Conservation (phyloP, 37 sponge, comb jelly and placozoan species). For the Aplysina aerophoba region DNA sequence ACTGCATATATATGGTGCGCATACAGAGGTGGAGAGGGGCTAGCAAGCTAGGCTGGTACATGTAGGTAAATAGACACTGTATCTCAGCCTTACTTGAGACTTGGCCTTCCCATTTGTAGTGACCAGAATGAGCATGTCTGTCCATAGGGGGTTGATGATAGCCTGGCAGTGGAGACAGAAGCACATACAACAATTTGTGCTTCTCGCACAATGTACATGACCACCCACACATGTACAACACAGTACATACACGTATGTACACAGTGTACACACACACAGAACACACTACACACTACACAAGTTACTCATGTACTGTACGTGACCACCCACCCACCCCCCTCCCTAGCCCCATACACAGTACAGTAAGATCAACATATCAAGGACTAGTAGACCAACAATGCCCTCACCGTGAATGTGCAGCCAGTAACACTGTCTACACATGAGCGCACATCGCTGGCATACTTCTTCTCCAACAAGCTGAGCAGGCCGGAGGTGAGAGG, state of each 20-base stretch:
- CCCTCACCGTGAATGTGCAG: conserved; percentile 4
- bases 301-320: too few species aligned
- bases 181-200: background rate
- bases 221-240: too few species aligned
- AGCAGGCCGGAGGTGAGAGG: background rate
- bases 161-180: conserved; percentile 33
- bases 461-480: background rate
- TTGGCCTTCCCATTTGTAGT: background rate
- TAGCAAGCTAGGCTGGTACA: too few species aligned
- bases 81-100: background rate
- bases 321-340: too few species aligned
- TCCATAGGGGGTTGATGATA: conserved; percentile 77
- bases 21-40: too few species aligned
- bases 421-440: background rate
- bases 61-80: too few species aligned
- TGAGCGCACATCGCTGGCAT: background rate
- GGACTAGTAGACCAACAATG: too few species aligned
- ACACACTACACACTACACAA: background rate
- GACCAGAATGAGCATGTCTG: conserved; percentile 71
- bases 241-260: background rate
- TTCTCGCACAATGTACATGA: background rate
- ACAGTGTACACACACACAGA: background rate
- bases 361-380: too few species aligned
- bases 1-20: too few species aligned
- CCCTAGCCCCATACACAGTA: too few species aligned